Base-by-base conservation (phyloP, 2,113 vertebrate genomes). In the Leptobrachium ailaonicum region DNA sequence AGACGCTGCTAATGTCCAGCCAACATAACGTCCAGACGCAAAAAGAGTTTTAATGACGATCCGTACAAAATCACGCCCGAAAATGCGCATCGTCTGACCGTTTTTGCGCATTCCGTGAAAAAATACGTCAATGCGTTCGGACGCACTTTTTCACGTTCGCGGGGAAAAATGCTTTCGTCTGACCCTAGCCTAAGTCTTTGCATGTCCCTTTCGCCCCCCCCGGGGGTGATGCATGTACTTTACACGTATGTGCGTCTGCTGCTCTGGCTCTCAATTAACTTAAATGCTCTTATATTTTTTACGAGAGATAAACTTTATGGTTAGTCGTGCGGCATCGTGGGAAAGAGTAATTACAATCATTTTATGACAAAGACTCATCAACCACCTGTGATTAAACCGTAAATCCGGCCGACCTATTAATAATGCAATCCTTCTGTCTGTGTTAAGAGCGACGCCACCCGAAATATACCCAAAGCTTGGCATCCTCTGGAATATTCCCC, bases 301-400 rank as follows among this genome's bases (percentile, higher is more conserved):
- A 68, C 64, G 42, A 60, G 79, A 80, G 63, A 80, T 81, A 81
- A 81, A 81, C 64, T 81, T 81, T 81, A 81, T 81, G 70, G 64
- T 44, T 53, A 53, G 79, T 81, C 79, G 71, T 80, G 68, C 68
- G 79, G 54, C 72, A 75, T 62, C 58, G 79, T 69, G 64, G 43
- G 79, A 43, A 60, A 69, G 71, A 42, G 41, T 81, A 81, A 75
- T 81, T 81, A 75, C 71, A 62, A 81, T 81, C 13, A 69, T 75
- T 81, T 81, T 81, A 81, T 81, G 79, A 75, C 50, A 69, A 81
- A 69, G 54, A 42, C 71, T 68, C 73, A 79, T 79, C 77, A 79
- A 79, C 77, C 73, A 79, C 71, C 70, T 74, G 79, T 81, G 79
- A 75, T 81, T 81, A 81, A 75, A 75, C 79, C 41, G 79, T 50